A percentile compares a stretch with the other conserved stretches of the same genome.
Conservation (phyloP, 2,888 invertebrate species). For the Epinotia ramella region DNA sequence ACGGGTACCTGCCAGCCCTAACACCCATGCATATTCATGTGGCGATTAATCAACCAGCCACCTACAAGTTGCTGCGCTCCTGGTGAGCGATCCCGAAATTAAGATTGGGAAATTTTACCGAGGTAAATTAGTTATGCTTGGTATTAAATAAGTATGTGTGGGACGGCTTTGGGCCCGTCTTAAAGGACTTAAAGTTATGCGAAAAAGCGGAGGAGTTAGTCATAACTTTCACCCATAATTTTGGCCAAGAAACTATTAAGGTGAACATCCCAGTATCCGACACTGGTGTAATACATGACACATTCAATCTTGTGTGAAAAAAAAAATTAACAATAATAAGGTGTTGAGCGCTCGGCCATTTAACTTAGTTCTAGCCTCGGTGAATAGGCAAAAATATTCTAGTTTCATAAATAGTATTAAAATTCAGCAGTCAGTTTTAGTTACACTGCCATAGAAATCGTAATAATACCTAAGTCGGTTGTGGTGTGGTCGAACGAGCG, state of each 20-base stretch:
- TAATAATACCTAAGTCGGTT: no score
- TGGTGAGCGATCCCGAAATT: constrained; percentile 42
- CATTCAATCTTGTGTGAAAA: no score
- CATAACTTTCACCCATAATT: neutral
- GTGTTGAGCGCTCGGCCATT: no score
- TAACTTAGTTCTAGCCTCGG: no score
- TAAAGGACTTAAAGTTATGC: constrained; percentile 25
- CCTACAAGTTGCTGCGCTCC: constrained; percentile 52
- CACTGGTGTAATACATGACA: no score
- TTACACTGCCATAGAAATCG: no score
- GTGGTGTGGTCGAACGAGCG: no score
- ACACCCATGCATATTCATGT: constrained; percentile 82
- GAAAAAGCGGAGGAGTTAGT: constrained; percentile 2
- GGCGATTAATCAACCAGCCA: constrained; percentile 78
- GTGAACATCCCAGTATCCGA: no score
- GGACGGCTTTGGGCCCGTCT: constrained; percentile 35
- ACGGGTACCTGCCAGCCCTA: constrained; percentile 73
- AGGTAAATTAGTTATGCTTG: constrained; percentile 64
- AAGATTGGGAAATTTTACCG: constrained; percentile 54
- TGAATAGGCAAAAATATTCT: no score
- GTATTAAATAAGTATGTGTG: constrained; percentile 59
- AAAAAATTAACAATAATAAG: no score
- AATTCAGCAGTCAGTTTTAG: no score
- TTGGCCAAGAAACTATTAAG: neutral
- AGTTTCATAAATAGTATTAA: no score